Evolutionary conservation across 2,113 vertebrate species (phyloP).

Genomic region (Vimba vimba): DNA sequence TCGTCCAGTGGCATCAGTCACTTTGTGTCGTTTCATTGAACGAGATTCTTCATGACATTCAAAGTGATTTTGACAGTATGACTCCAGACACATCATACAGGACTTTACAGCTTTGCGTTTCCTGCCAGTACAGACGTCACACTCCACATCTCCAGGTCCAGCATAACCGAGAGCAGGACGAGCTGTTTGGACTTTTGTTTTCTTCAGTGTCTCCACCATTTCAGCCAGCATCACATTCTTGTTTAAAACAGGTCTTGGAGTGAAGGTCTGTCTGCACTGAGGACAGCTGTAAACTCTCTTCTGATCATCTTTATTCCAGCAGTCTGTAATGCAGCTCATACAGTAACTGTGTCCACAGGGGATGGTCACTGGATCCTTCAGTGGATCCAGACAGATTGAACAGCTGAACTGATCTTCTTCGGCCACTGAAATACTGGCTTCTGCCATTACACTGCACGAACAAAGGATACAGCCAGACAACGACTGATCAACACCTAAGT

Average conservation of each 20-base stretch:
- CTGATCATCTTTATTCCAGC: not conserved
- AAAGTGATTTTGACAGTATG: not conserved
- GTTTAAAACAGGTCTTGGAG: not conserved
- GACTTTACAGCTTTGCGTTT: slow-evolving; percentile 11
- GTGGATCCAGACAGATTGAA: not conserved
- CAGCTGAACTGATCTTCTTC: not conserved
- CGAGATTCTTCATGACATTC: not conserved
- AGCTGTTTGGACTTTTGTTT: too few species aligned
- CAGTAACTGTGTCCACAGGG: slow-evolving; percentile 23
- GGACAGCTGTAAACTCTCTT: not conserved
- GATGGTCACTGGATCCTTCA: slow-evolving; percentile 18
- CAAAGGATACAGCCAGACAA: not conserved
- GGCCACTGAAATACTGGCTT: not conserved
- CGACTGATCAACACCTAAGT: not conserved
- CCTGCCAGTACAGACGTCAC: not conserved
- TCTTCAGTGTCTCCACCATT: not conserved
- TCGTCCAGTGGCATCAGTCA: not conserved
- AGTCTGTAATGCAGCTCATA: not conserved
- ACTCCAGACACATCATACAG: not conserved
- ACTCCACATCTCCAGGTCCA: slow-evolving; percentile 10
- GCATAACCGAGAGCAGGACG: not conserved
- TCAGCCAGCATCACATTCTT: not conserved
- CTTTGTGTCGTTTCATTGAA: not conserved
- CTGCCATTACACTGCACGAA: not conserved
- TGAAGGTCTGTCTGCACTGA: slow-evolving; percentile 17